Evolutionary conservation across 1,140 invertebrate genomes (phyloP), one percentile per base, ranked within the genome.

Genomic region (Eriosoma lanigerum): DNA sequence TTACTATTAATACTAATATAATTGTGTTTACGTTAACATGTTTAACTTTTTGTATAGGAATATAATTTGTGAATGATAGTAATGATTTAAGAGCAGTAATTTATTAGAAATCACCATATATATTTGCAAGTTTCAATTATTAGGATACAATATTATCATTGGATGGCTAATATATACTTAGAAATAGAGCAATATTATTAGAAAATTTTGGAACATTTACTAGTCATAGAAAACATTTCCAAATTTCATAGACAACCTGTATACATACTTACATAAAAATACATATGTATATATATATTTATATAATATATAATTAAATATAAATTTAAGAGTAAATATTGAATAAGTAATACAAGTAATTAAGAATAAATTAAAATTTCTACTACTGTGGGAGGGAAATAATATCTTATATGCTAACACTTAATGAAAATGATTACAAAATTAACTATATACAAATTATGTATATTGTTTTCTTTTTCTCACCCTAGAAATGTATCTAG

Each of bases 361-460:
- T 38, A 4, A 38, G 32, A 38, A 38, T 38, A 38, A 38, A 38
- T 38, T 38, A 4, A 38, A 38, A 38, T 4, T 66, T 46, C 32
- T 60, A 66, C 12, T 6, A 21, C 19, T 52, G 3, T 21, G 32
- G n/a, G 13, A 48, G 44, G 24, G 15, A 19, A 70, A 64, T 32
- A 64, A 26, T 48, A 70, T 70, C 44, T 70, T 48, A 70, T 38
- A 54, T 60, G 60, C 54, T 44, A 76, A 76, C 73, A 76, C 32
- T 76, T 56, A 76, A 56, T 17, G 32, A 54, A 15, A 58, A 58
- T 44, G 21, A 56, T 60, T 44, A 76, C 19, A 76, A 76, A 76
- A 58, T 26, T 60, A 58, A 60, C 15, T 76, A 60, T 76, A 60
- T 76, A 76, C 73, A 76, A 76, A 38, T 54, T 56, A 60, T 76